Base-by-base conservation (phyloP, 2,113 vertebrate species). In the Haemorhous mexicanus region DNA sequence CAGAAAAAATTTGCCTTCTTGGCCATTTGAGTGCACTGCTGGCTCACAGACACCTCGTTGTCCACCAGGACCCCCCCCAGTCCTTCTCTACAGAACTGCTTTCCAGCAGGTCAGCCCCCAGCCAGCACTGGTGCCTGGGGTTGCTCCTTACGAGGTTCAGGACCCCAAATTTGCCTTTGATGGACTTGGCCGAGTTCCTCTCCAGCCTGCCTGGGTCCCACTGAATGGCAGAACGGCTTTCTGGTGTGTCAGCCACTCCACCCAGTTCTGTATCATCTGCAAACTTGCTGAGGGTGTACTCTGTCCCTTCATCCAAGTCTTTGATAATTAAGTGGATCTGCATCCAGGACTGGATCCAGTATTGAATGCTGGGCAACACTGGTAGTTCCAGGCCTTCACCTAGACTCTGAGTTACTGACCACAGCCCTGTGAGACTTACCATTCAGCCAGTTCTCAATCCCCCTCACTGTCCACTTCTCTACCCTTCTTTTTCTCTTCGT, bases 351-450 rank as follows among this genome's bases (percentile, higher is more conserved):
- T 66, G 76, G 26, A 49, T 10, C 21, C 59, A 24, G 23, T 44
- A 44, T 18, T 14, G 44, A 66, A 10, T 6, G 1, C 53, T 75
- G 16, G 0, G 9, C 8, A 15, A 3, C 11, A 22, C 16, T 53
- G 24, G 3, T 39, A 61, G 13, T 12, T 61, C 14, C 20, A 61
- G n/a, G n/a, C 13, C 13, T 53, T 9, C n/a, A 61, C 9, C 20
- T n/a, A n/a, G 53, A 32, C 39, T 37, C 19, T 3, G 1, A 22
- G 26, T 46, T 5, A 0, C 20, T 53, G 39, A 41, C 18, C 24
- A 47, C 30, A 47, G 35, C 30, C 20, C 30, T 35, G 39, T 46
- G 53, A 55, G 30, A 21, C 18, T 39, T 4, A 11, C 1, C 30
- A 41, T n/a, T 67, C 28, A 74, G 4, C 2, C 53, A 24, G 39